Evolutionary conservation across 2,113 vertebrate genomes (phyloP).

Genomic region (Rhea americana): DNA sequence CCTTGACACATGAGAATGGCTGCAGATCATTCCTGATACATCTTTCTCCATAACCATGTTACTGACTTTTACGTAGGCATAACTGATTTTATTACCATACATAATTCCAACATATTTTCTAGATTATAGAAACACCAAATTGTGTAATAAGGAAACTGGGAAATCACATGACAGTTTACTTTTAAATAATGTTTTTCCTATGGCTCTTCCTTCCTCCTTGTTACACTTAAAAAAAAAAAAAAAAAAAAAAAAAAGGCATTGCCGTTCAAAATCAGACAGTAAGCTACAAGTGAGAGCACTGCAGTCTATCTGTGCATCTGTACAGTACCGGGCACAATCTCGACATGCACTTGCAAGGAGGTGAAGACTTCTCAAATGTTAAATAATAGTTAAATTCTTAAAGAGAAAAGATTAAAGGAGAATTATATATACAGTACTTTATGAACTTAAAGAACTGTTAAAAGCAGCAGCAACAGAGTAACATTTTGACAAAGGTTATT

Average conservation of each 20-base stretch:
- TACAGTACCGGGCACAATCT: not conserved
- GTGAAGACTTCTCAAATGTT: not conserved
- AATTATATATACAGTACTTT: not conserved
- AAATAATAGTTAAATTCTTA: not conserved
- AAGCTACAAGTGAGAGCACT: not conserved
- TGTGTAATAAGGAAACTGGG: not conserved
- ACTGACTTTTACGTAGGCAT: not conserved
- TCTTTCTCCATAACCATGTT: not conserved
- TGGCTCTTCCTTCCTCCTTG: not conserved
- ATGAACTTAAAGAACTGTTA: not conserved
- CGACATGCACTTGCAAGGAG: accelerated
- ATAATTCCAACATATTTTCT: not conserved
- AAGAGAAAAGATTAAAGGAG: not conserved
- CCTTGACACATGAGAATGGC: not conserved
- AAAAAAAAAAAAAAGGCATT: not conserved
- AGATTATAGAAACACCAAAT: not conserved
- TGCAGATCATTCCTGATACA: not conserved
- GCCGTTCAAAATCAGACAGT: not conserved
- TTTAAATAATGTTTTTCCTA: not conserved
- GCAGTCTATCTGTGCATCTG: not conserved
- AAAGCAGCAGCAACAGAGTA: not conserved
- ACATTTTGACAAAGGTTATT: not conserved
- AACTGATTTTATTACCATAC: conserved; percentile 17
- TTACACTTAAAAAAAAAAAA: not conserved
- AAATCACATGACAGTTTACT: not conserved